A percentile compares a stretch with the other conserved stretches of the same genome.
phyloP scores from a whole-genome alignment of 1,140 invertebrate species.

The Temnothorax curvispinosus region DNA sequence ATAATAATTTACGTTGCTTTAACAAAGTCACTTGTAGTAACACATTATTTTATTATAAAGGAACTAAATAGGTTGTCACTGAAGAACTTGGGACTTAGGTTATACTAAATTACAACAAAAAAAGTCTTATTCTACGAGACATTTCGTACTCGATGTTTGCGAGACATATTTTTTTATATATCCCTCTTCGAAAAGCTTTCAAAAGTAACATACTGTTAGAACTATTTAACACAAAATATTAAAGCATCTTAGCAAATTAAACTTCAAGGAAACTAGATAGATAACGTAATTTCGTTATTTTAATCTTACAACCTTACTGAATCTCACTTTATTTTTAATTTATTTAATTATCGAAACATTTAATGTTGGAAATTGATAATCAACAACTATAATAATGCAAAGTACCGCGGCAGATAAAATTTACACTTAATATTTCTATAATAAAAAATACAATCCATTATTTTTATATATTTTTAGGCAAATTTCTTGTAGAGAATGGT shows the following conservation, averaged over 20 bases:
- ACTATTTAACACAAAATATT: not conserved
- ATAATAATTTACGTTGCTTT: conserved; percentile 39
- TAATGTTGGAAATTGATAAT: not conserved
- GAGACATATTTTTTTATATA: not conserved
- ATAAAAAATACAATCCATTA: not conserved
- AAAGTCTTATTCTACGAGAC: not conserved
- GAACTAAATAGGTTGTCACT: conserved; percentile 13
- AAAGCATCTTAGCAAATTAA: not conserved
- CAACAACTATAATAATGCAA: not conserved
- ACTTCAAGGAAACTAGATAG: not conserved
- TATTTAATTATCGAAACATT: not conserved
- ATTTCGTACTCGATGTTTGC: not conserved
- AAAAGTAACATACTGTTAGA: not conserved
- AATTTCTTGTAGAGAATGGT: not conserved
- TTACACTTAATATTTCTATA: not conserved
- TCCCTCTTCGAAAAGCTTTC: conserved; percentile 1
- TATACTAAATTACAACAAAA: conserved; percentile 16
- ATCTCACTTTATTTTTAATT: not conserved
- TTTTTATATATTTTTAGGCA: conserved; percentile 1
- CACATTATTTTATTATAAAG: conserved; percentile 35
- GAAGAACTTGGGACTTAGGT: not conserved
- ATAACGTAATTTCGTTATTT: not conserved
- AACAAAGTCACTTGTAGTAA: not conserved
- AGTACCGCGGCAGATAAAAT: not conserved
- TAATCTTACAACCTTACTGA: not conserved